These are phyloP conservation scores for Platycheirus albimanus DNA, from an alignment of 2,888 invertebrate genomes.

Conservation along the genomic window DNA sequence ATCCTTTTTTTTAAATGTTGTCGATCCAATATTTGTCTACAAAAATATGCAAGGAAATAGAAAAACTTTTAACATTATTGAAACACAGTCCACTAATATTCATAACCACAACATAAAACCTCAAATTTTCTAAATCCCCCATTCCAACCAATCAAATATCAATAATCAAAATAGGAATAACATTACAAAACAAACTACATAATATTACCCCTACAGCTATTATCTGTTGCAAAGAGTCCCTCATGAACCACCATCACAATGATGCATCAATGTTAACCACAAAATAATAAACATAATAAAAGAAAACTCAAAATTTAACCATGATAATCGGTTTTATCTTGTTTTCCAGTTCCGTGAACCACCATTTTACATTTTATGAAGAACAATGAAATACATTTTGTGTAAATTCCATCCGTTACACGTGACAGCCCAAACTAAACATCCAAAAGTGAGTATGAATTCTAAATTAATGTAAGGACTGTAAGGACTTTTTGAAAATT, in stretches of 20 bases:
- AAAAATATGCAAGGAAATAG: too few species aligned
- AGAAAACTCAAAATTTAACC: background rate
- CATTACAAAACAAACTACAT: background rate
- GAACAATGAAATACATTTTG: slow-evolving; percentile 19
- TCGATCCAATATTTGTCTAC: too few species aligned
- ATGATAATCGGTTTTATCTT: slow-evolving; percentile 30
- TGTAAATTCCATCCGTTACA: slow-evolving; percentile 2
- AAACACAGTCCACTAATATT: too few species aligned
- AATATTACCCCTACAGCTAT: too few species aligned
- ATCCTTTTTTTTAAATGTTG: too few species aligned
- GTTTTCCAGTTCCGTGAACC: slow-evolving; percentile 33
- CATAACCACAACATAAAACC: background rate
- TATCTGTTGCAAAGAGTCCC: background rate
- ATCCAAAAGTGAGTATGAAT: slow-evolving; percentile 4
- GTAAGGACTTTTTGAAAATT: too few species aligned
- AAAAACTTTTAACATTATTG: too few species aligned
- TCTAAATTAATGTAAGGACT: background rate
- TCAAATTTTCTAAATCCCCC: background rate
- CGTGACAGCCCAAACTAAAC: slow-evolving; percentile 28
- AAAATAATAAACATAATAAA: slow-evolving; percentile 19
- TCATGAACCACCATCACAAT: background rate
- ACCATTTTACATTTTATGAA: background rate
- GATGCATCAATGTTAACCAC: background rate
- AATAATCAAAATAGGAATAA: background rate
- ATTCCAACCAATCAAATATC: background rate